phyloP scores from a whole-genome alignment of 2,113 vertebrate species.

The Zosterops japonicus region DNA sequence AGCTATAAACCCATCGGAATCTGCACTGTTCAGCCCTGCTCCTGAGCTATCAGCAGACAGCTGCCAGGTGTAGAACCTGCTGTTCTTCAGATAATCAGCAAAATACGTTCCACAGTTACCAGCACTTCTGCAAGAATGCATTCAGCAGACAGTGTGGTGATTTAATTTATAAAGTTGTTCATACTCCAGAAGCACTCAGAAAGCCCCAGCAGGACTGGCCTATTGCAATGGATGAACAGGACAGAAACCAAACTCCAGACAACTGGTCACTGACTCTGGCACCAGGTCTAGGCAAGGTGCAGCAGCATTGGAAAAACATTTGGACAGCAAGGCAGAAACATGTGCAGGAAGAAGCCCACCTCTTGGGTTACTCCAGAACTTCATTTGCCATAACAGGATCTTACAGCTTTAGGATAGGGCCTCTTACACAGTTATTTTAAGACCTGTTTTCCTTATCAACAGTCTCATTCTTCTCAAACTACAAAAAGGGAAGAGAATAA shows the following conservation, averaged over 20 bases:
- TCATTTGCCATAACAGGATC: background rate
- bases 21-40: background rate
- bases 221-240: background rate
- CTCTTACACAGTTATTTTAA: background rate
- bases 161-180: background rate
- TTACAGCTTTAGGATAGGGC: background rate
- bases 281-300: background rate
- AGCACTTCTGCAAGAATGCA: background rate
- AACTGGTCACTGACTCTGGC: background rate
- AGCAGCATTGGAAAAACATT: background rate
- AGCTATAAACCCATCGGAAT: background rate
- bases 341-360: background rate
- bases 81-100: background rate
- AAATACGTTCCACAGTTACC: background rate
- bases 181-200: background rate
- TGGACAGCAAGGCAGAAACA: background rate
- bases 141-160: background rate
- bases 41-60: background rate
- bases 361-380: background rate
- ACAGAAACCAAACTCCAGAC: background rate
- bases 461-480: background rate
- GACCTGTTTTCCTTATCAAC: background rate
- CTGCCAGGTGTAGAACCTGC: constrained; percentile 4
- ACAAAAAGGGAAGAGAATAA: background rate
- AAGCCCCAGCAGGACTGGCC: background rate